Conservation (phyloP, 2,797 vertebrate species). For the Dendrocincla tyrannina region DNA sequence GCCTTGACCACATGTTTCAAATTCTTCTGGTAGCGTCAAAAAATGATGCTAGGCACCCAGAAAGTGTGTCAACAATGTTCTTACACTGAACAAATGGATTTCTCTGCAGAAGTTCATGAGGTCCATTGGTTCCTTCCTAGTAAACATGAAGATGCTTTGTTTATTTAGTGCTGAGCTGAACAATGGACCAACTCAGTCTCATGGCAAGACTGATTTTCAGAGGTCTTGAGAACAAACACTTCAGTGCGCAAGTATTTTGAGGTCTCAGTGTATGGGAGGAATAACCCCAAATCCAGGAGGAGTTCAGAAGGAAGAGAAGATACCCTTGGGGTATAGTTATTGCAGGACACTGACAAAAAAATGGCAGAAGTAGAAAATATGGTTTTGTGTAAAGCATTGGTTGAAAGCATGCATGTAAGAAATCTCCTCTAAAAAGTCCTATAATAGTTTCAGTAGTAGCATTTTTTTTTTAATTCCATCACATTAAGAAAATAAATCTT, state of each 20-base stretch:
- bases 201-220: neutral
- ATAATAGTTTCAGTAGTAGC: neutral
- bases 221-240: constrained; percentile 4
- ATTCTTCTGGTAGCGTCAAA: neutral
- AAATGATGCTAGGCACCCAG: neutral
- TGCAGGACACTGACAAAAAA: neutral
- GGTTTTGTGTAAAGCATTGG: neutral
- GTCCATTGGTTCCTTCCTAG: neutral
- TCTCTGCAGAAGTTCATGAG: neutral
- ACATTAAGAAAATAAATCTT: neutral
- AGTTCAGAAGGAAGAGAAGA: neutral
- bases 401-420: neutral
- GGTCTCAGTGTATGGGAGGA: neutral
- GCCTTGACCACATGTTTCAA: neutral
- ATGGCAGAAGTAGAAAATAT: neutral
- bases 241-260: neutral
- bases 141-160: neutral
- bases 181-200: neutral
- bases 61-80: neutral
- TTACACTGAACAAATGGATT: neutral
- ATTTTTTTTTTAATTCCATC: neutral
- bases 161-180: neutral
- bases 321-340: neutral
- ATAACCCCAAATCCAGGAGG: neutral
- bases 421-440: neutral